Evolutionary conservation across 2,888 invertebrate species (phyloP).

Genomic region (Machimus atricapillus): DNA sequence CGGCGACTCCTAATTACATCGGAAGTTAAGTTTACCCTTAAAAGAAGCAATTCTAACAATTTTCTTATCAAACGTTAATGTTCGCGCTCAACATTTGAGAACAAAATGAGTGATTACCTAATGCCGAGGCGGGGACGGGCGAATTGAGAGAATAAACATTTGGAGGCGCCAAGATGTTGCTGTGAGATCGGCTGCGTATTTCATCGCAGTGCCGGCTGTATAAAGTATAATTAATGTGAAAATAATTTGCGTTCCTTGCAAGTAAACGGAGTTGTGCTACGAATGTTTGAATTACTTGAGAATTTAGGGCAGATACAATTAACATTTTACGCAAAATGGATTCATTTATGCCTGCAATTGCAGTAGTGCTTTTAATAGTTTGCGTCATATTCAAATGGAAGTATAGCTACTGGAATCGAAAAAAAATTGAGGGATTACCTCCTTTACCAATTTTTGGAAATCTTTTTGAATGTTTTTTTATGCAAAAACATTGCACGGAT

Average conservation of each 20-base stretch:
- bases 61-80: not conserved
- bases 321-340: not conserved
- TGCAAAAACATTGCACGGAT: constrained; percentile 45
- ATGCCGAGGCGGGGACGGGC: not conserved
- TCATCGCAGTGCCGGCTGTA: not conserved
- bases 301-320: not conserved
- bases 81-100: not conserved
- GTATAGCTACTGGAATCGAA: constrained; percentile 45
- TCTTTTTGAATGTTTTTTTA: constrained; percentile 46
- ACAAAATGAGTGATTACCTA: not conserved
- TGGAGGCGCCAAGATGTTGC: not conserved
- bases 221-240: not conserved
- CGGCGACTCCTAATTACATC: not conserved
- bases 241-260: not conserved
- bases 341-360: not conserved
- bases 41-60: not conserved
- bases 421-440: constrained; percentile 41
- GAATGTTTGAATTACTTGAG: not conserved
- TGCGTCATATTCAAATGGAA: constrained; percentile 46
- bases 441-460: constrained; percentile 47
- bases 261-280: not conserved
- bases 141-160: not conserved
- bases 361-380: constrained; percentile 2
- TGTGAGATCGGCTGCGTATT: not conserved
- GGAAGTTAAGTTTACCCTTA: not conserved